Percentiles rank a stretch among this genome's conserved stretches.
These are phyloP conservation scores for Turdus rufiventris DNA, from an alignment of 2,113 vertebrate genomes.

Conservation along the genomic window DNA sequence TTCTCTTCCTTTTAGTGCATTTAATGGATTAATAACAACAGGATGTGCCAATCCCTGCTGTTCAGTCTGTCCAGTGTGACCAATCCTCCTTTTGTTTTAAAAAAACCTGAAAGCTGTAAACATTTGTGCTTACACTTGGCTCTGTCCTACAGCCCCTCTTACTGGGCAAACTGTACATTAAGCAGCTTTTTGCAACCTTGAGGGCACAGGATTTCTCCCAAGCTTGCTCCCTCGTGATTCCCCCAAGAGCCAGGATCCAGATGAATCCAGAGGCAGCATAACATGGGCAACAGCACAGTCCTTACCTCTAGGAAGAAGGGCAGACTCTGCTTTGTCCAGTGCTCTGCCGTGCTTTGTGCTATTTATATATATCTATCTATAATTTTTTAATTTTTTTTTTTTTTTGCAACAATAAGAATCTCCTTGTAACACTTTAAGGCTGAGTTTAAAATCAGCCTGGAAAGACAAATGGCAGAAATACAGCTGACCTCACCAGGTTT, in stretches of 20 bases:
- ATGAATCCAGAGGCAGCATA: fast-evolving
- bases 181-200: neutral
- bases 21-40: neutral
- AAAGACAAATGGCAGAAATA: neutral
- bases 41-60: neutral
- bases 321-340: neutral
- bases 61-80: neutral
- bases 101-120: neutral
- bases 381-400: neutral
- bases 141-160: neutral
- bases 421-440: neutral
- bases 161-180: too few species aligned
- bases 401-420: neutral
- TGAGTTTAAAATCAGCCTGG: neutral
- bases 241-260: neutral
- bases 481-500: neutral
- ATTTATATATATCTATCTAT: neutral
- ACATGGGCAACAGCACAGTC: fast-evolving
- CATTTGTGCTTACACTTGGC: neutral
- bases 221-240: fast-evolving
- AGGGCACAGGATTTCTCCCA: neutral
- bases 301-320: neutral
- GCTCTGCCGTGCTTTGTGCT: neutral
- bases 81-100: neutral
- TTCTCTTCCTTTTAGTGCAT: neutral